phyloP scores from a whole-genome alignment of 2,797 vertebrate genomes.

The Hoplostethus atlanticus region DNA sequence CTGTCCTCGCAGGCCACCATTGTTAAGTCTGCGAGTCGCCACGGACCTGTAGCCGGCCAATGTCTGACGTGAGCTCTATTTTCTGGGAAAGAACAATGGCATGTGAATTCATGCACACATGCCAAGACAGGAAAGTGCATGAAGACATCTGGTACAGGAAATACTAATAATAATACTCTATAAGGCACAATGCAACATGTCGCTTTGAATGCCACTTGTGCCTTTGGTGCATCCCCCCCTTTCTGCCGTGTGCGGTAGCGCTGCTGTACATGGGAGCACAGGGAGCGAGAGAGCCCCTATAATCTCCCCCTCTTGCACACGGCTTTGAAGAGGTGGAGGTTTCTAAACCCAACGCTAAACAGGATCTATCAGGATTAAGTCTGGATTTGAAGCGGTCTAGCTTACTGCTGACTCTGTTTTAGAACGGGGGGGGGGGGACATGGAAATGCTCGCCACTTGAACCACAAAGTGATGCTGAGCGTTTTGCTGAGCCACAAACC shows the following conservation, averaged over 20 bases:
- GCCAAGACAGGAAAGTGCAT: slow-evolving; percentile 20
- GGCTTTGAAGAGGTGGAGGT: slow-evolving; percentile 80
- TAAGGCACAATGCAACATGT: background rate
- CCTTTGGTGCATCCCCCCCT: slow-evolving; percentile 43
- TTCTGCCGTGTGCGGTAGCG: slow-evolving; percentile 34
- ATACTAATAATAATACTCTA: slow-evolving; percentile 2
- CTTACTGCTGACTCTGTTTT: slow-evolving; percentile 77
- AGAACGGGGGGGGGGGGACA: slow-evolving; percentile 38
- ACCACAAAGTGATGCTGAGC: slow-evolving; percentile 35
- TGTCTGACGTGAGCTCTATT: slow-evolving; percentile 51
- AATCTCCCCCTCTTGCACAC: slow-evolving; percentile 65
- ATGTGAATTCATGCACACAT: background rate
- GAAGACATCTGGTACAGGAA: slow-evolving; percentile 9
- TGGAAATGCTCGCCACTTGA: slow-evolving; percentile 43
- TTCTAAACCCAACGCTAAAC: slow-evolving; percentile 79
- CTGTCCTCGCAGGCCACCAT: slow-evolving; percentile 35
- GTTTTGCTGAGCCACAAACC: slow-evolving; percentile 1
- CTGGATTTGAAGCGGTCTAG: slow-evolving; percentile 72
- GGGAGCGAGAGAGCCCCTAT: slow-evolving; percentile 57
- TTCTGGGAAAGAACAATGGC: slow-evolving; percentile 56
- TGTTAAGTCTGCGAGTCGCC: slow-evolving; percentile 56
- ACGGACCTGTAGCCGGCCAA: slow-evolving; percentile 14
- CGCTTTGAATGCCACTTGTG: slow-evolving; percentile 23
- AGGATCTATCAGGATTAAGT: slow-evolving; percentile 83
- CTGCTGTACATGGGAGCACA: slow-evolving; percentile 40